Base-by-base conservation (phyloP, 2,113 vertebrate genomes). In the Labrus mixtus region DNA sequence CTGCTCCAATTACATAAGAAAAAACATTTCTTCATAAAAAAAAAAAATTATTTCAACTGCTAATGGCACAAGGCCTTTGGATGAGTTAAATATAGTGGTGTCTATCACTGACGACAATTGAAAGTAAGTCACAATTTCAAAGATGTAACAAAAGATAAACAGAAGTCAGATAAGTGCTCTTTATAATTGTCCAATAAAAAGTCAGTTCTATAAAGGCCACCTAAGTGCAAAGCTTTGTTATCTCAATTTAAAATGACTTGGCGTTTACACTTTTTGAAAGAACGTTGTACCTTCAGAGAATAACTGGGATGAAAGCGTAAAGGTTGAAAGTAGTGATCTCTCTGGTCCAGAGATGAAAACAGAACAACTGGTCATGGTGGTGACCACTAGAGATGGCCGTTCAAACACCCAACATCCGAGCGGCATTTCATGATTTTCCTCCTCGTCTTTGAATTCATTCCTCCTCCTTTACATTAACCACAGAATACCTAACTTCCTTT, bases 341-440 rank as follows among this genome's bases (percentile, higher is more conserved):
- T 15, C 2, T 10, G 25, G 17, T 45, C 39, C 25, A 58, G 25
- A 55, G 53, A 71, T 10, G 33, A 62, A 57, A 55, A 46, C 8
- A 1, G 51, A 10, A 3, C 23, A 25, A 1, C 58, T 60, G 37
- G 25, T 81, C 80, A 78, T 79, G 15, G 33, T 3, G 5, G n/a
- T 86, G 86, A 86, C 87, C 84, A 45, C 68, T 70, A 33, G 36
- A 55, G 57, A 1, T 1, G 6, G 15, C 15, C 37, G 10, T 65
- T 6, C 1, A 58, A 50, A 55, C 56, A 46, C 36, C 17, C 19
- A 54, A 15, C 45, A 54, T 13, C 6, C 33, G 20, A 17, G 50
- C 67, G 55, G n/a, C 59, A n/a, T 2, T n/a, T 53, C 22, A 55
- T 58, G 16, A 43, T 61, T 88, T 82, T 36, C 56, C 69, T 36